Evolutionary conservation across 2,888 invertebrate genomes (phyloP).

Genomic region (Oasisia sp.): DNA sequence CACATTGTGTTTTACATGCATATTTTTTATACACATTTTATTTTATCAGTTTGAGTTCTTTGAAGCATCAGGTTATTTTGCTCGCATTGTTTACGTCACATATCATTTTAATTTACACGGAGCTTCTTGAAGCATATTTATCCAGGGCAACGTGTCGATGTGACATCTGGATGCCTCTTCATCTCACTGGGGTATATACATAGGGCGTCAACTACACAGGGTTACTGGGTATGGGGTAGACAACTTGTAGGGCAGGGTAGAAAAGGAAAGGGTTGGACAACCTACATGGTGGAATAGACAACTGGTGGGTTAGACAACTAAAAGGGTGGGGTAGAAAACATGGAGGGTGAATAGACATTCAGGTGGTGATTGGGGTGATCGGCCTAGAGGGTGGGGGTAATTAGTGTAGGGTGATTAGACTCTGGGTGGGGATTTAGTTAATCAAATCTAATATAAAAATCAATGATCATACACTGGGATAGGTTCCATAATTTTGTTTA

Average conservation of each 20-base stretch:
- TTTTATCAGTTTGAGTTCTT: not conserved
- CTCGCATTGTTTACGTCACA: not conserved
- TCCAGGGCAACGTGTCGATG: not conserved
- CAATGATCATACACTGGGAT: too few relatives aligned
- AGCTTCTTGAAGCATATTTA: not conserved
- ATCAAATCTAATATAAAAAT: not conserved
- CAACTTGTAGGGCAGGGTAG: too few relatives aligned
- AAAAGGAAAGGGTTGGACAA: not conserved
- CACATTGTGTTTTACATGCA: not conserved
- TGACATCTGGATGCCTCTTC: not conserved
- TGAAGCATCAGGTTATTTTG: conserved; percentile 7
- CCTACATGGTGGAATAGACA: not conserved
- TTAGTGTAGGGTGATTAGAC: not conserved
- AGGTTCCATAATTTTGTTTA: too few relatives aligned
- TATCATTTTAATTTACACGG: not conserved
- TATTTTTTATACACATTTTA: not conserved
- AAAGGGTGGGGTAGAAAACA: too few relatives aligned
- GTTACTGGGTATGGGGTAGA: too few relatives aligned
- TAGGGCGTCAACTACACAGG: too few relatives aligned
- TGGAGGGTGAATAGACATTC: not conserved
- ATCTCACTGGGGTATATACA: too few relatives aligned
- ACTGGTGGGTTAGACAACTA: not conserved
- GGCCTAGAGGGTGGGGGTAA: not conserved
- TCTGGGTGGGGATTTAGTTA: not conserved
- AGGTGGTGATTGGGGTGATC: not conserved